phyloP scores from a whole-genome alignment of 2,113 vertebrate species.

The Salvator merianae region DNA sequence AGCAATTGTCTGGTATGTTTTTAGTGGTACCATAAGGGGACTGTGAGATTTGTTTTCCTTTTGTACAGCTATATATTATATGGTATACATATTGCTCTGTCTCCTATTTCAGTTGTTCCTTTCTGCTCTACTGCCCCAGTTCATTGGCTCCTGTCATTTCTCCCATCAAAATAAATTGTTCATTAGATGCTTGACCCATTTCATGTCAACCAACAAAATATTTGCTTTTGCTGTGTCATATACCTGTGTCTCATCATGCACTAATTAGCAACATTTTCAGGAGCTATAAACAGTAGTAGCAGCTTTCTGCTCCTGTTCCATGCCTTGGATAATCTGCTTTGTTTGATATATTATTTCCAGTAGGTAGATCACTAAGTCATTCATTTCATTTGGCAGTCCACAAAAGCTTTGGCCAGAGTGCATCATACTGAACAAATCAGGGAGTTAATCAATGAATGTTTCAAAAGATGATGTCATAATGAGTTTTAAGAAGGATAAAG shows the following conservation, averaged over 20 bases:
- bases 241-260: constrained; percentile 4
- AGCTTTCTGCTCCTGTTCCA: not conserved
- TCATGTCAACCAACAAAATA: constrained; percentile 1
- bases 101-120: constrained; percentile 14
- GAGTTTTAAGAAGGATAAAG: constrained; percentile 57
- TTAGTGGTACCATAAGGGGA: too few relatives aligned
- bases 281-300: not conserved
- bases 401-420: constrained; percentile 35
- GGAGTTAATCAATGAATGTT: constrained; percentile 40
- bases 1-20: not conserved
- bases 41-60: not conserved
- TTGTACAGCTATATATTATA: not conserved
- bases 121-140: not conserved
- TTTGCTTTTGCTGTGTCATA: constrained; percentile 27
- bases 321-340: constrained; percentile 10
- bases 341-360: constrained; percentile 33
- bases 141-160: constrained; percentile 21
- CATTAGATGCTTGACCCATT: not conserved
- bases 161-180: constrained; percentile 8
- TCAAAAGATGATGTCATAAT: constrained; percentile 56
- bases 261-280: constrained; percentile 11
- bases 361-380: constrained; percentile 41
- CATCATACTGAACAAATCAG: constrained; percentile 36
- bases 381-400: constrained; percentile 58
- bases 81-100: not conserved